Evolutionary conservation across 2,888 invertebrate species (phyloP).

Genomic region (Melanchra persicariae): DNA sequence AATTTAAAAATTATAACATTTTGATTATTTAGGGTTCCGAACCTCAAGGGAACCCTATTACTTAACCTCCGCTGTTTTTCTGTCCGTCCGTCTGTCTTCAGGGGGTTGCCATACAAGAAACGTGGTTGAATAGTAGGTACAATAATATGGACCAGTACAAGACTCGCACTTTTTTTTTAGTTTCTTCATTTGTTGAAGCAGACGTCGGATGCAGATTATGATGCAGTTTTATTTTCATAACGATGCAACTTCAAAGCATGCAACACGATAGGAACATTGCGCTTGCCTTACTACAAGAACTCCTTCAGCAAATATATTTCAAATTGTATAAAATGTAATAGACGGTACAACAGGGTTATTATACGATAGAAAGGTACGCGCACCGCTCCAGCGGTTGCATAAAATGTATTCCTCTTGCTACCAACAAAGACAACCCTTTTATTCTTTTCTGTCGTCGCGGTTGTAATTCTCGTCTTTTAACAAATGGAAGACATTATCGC

Average conservation of each 20-base stretch:
- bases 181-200: not conserved
- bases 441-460: constrained; percentile 85
- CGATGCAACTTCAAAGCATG: constrained; percentile 9
- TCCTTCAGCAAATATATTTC: constrained; percentile 43
- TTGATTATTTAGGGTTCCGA: not conserved
- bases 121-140: not conserved
- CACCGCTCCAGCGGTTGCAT: constrained; percentile 77
- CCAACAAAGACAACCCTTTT: constrained; percentile 85
- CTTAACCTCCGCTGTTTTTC: not conserved
- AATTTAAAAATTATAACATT: not conserved
- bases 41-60: not conserved
- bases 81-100: not conserved
- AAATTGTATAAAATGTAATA: constrained; percentile 60
- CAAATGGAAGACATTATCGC: constrained; percentile 89
- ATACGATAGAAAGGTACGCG: constrained; percentile 77
- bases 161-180: not conserved
- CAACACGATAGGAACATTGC: constrained; percentile 5
- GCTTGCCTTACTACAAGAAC: constrained; percentile 22
- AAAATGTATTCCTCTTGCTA: constrained; percentile 84
- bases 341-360: constrained; percentile 78
- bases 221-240: not conserved
- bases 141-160: too few species aligned
- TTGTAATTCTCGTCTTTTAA: constrained; percentile 87
- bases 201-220: not conserved
- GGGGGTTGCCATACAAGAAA: not conserved